Evolutionary conservation across 2,888 invertebrate species (phyloP), one percentile per base, ranked within the genome.

Genomic region (Nomada ferruginata): DNA sequence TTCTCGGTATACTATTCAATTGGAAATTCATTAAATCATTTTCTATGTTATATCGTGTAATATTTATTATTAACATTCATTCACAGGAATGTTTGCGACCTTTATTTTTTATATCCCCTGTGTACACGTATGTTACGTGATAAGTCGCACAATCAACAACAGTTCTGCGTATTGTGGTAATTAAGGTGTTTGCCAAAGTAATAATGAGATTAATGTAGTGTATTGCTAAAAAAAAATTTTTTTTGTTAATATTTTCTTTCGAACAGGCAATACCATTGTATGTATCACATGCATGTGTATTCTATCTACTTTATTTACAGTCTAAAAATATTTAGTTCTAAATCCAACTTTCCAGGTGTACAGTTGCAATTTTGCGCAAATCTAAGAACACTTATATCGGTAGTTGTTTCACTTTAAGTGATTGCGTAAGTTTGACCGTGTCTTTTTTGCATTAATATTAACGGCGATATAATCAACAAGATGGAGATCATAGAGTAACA

Each of bases 251-350:
- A 61, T 84, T 59, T 29, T 65, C 42, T 26, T 59, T 13, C 55
- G 55, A 20, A 18, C 72, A 76, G 65, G 63, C 79, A 63, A 20
- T 79, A 79, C 57, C 64, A 72, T 76, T 69, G 76, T 86, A 76
- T 75, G 82, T 82, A 82, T 74, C 79, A 76, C 86, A 84, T 85
- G 84, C 84, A 86, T 47, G 85, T 90, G 87, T 89, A 89, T 89
- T 92, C 90, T 91, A 90, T 82, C 88, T 91, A 91, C 81, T 90
- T 91, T 91, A 91, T 91, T 87, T 92, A 92, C 91, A 92, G 83
- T 88, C 91, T 91, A 91, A 90, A 87, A 91, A 89, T 91, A 91
- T 88, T 87, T 87, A 84, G 80, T 84, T 87, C 87, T 88, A 82
- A 85, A 82, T 89, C 61, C 76, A 83, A 84, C 79, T 74, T 79